Evolutionary conservation across 2,888 invertebrate genomes (phyloP), one percentile per base, ranked within the genome.

Genomic region (Endotricha flammealis): DNA sequence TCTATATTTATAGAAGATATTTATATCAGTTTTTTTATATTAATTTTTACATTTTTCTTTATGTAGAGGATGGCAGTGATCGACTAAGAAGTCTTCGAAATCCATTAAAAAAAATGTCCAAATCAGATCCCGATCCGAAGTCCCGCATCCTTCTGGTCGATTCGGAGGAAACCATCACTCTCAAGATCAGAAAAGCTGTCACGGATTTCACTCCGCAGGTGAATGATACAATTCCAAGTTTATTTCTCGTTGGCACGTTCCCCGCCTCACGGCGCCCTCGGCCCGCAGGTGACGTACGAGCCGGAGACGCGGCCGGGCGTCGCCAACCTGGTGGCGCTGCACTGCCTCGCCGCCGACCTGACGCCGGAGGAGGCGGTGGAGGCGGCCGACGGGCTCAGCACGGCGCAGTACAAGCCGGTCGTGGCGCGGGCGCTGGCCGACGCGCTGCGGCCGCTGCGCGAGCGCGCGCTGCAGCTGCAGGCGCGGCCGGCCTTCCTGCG

Each of bases 71-170:
- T 42, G 88, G 89, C 25, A 87, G 87, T 57, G 87, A 88, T 36
- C 88, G 92, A 29, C 88, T 99, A 38, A 91, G 91, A 58, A 97
- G 96, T 64, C 86, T 99, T 5, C 89, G 96, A 29, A 92, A 96
- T 63, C 97, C 98, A 0, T 64, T 70, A 0, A 94, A 93, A 64
- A 99, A 99, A 88, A 99, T 99, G 99, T 99, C 99, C 7, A 99
- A 99, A 82, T 99, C 99, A 0, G 95, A 96, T 62, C 64, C 87
- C 0, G 93, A 96, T 77, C 71, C 89, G 0, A 93, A 91, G 61
- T 92, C 94, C 46, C 88, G 95, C 36, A 93, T 99, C 41, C 90
- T 92, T 52, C 73, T 99, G 17, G 90, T 88, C 3, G 98, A 99
- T 52, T 38, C 67, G 0, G 80, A 78, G 37, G 75, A 72, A 9